phyloP scores from a whole-genome alignment of 2,888 invertebrate genomes.

The Conomelus anceps region DNA sequence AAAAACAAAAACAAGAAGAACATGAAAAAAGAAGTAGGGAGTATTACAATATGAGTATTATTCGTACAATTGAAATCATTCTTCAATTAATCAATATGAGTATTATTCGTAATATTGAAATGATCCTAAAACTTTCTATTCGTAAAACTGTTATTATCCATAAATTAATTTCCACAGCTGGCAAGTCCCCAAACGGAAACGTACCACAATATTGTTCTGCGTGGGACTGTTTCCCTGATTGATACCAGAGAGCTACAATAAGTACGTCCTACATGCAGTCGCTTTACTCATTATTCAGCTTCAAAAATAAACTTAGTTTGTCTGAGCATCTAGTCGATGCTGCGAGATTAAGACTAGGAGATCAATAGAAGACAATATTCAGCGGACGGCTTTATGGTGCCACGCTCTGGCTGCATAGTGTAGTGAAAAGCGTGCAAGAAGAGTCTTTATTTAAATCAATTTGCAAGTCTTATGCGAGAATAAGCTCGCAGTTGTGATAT shows the following conservation, averaged over 20 bases:
- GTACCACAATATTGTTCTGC: too few relatives aligned
- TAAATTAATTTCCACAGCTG: too few relatives aligned
- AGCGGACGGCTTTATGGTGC: neutral
- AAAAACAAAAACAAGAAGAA: too few relatives aligned
- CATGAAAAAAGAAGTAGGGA: too few relatives aligned
- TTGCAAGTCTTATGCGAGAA: constrained; percentile 12
- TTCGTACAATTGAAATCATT: too few relatives aligned
- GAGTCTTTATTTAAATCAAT: constrained; percentile 12
- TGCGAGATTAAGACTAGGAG: neutral
- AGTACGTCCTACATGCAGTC: neutral
- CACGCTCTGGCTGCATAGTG: too few relatives aligned
- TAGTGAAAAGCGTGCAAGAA: neutral
- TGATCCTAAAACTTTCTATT: too few relatives aligned
- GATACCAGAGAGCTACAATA: neutral
- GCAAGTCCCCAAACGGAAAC: too few relatives aligned
- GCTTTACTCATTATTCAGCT: neutral
- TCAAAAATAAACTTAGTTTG: neutral
- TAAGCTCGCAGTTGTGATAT: constrained; percentile 7
- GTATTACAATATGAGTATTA: too few relatives aligned
- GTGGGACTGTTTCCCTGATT: neutral
- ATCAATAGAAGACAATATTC: neutral
- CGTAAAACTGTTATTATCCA: too few relatives aligned
- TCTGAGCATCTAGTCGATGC: neutral
- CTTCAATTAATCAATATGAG: too few relatives aligned
- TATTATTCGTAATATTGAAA: too few relatives aligned